Percentiles rank a stretch among this genome's conserved stretches.
These are phyloP conservation scores for Andinoacara biseriatus DNA, from an alignment of 2,113 vertebrate genomes.

Conservation along the genomic window DNA sequence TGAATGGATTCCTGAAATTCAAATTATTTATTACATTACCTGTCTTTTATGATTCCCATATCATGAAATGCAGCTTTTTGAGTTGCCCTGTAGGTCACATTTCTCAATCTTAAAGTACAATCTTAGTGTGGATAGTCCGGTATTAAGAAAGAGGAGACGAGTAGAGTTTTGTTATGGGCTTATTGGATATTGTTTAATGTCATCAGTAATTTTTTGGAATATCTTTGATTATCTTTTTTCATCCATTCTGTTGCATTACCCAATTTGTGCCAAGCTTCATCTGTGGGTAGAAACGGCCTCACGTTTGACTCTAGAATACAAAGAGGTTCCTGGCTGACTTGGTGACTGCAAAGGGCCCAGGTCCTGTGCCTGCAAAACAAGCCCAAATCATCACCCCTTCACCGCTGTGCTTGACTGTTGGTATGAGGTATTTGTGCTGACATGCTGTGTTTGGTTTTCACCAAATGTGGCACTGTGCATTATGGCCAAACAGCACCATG, in stretches of 20 bases:
- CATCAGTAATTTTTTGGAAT: background rate
- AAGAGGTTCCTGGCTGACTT: background rate
- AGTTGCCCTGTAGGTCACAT: background rate
- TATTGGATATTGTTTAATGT: background rate
- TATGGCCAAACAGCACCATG: background rate
- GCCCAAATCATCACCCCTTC: background rate
- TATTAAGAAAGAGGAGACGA: background rate
- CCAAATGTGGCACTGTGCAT: background rate
- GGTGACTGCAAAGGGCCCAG: background rate
- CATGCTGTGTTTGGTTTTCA: background rate
- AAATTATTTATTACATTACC: background rate
- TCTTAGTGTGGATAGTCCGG: background rate
- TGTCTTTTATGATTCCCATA: background rate
- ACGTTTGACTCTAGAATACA: background rate
- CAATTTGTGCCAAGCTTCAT: background rate
- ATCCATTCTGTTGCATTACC: background rate
- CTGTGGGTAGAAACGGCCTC: background rate
- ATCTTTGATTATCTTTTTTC: background rate
- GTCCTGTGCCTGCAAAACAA: background rate
- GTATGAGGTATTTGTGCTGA: background rate
- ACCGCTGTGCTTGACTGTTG: background rate
- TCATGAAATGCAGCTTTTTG: background rate
- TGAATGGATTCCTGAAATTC: background rate
- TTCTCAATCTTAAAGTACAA: too few species aligned
- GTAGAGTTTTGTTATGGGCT: background rate